phyloP scores from a whole-genome alignment of 2,888 invertebrate genomes.

The Drosophila pseudotakahashii region DNA sequence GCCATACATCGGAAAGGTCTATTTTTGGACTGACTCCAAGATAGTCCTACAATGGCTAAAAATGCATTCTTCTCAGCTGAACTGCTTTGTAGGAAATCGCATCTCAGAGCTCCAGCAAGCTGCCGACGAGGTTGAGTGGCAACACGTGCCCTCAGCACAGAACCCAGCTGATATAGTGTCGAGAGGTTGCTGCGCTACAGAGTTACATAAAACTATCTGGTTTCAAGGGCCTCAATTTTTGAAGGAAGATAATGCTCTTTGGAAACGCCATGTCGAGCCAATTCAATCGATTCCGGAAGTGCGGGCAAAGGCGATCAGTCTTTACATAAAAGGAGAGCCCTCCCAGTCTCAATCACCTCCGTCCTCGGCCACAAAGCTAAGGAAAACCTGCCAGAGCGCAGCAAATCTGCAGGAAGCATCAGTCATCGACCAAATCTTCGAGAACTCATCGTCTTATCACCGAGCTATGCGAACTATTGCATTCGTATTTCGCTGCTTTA shows the following conservation, averaged over 20 bases:
- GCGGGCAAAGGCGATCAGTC: background rate
- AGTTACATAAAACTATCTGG: background rate
- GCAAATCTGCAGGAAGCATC: background rate
- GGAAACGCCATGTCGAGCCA: background rate
- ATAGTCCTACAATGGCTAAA: background rate
- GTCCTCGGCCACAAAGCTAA: background rate
- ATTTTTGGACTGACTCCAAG: background rate
- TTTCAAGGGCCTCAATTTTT: background rate
- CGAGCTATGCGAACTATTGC: background rate
- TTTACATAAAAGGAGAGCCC: background rate
- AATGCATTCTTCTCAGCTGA: background rate
- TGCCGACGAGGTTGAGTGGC: too few relatives aligned
- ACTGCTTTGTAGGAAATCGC: background rate
- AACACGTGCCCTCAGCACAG: background rate
- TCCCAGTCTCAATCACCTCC: background rate
- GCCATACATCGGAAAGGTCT: constrained; percentile 1
- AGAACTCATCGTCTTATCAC: background rate
- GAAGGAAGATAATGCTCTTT: background rate
- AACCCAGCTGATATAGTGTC: background rate
- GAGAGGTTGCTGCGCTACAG: background rate
- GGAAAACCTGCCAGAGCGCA: too few relatives aligned
- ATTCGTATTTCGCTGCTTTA: background rate
- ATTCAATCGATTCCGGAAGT: background rate
- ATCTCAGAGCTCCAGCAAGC: background rate
- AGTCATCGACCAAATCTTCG: background rate